These are phyloP conservation scores for Neogale vison DNA, from an alignment of 2,113 vertebrate species.

Conservation along the genomic window DNA sequence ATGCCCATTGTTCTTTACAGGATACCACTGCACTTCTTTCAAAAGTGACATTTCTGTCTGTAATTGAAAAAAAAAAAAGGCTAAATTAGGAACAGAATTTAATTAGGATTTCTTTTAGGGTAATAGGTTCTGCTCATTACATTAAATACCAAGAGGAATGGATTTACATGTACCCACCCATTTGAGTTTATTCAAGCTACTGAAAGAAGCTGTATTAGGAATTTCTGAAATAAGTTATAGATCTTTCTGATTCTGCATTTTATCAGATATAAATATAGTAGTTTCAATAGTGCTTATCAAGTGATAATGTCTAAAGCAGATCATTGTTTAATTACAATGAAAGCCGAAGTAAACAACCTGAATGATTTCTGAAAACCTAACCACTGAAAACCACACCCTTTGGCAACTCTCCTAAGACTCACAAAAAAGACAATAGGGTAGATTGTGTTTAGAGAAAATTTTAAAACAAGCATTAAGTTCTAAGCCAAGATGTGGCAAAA, in stretches of 20 bases:
- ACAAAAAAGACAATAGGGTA: constrained; percentile 65
- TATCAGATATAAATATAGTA: neutral
- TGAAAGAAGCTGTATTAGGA: neutral
- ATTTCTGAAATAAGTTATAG: constrained; percentile 25
- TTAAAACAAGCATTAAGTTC: constrained; percentile 22
- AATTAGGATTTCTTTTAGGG: neutral
- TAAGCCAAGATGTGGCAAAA: constrained; percentile 41
- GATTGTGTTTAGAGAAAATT: constrained; percentile 57
- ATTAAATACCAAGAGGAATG: neutral
- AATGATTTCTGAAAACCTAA: constrained; percentile 62
- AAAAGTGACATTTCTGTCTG: neutral
- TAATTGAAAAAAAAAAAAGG: neutral
- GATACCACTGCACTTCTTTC: neutral
- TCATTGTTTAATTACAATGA: constrained; percentile 64
- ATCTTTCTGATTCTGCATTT: neutral
- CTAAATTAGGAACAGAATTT: neutral
- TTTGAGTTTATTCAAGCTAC: neutral
- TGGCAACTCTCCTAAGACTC: constrained; percentile 56
- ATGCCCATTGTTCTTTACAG: neutral
- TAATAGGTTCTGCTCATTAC: neutral
- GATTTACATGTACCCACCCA: neutral
- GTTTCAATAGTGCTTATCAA: constrained; percentile 22
- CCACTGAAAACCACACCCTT: constrained; percentile 62
- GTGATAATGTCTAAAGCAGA: constrained; percentile 44
- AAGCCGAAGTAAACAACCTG: constrained; percentile 57